Percentiles rank a stretch among this genome's conserved stretches.
These are phyloP conservation scores for Caenorhabditis auriculariae DNA, from an alignment of 2,888 invertebrate species.

Conservation along the genomic window DNA sequence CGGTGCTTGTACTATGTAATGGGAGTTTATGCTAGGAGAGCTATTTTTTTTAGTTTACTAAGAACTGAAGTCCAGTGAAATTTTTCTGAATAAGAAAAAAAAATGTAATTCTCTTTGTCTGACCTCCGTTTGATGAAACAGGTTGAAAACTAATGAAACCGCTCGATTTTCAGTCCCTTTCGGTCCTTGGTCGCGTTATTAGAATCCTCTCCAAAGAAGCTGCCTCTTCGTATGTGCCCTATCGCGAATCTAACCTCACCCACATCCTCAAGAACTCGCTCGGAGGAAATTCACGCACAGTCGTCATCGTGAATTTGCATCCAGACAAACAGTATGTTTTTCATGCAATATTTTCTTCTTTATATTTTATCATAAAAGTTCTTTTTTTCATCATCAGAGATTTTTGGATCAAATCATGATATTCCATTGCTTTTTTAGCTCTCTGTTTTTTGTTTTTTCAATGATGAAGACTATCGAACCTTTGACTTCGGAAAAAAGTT, in stretches of 20 bases:
- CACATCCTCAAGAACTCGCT: conserved; percentile 66
- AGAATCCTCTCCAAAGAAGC: conserved; percentile 64
- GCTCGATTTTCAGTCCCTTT: conserved; percentile 56
- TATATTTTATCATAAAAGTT: background rate
- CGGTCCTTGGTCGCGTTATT: conserved; percentile 65
- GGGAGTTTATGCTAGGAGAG: too few species aligned
- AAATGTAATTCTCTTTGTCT: background rate
- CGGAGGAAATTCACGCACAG: conserved; percentile 66
- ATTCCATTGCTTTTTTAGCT: too few species aligned
- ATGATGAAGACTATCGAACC: too few species aligned
- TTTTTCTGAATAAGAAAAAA: too few species aligned
- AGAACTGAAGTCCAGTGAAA: too few species aligned
- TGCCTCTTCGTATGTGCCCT: conserved; percentile 64
- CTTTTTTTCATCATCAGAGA: background rate
- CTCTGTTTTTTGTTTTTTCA: too few species aligned
- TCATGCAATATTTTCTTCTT: background rate
- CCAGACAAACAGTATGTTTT: conserved; percentile 63
- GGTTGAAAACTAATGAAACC: conserved; percentile 3
- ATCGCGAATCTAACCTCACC: conserved; percentile 66
- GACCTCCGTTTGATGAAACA: background rate
- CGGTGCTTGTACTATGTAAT: conserved; percentile 7
- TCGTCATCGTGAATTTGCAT: conserved; percentile 66
- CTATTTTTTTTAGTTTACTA: too few species aligned
- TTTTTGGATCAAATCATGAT: too few species aligned
- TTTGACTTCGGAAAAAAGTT: background rate